A percentile compares a stretch with the other conserved stretches of the same genome.
These are phyloP conservation scores for Pseudochromis fuscus DNA, from an alignment of 2,797 vertebrate species.

Conservation along the genomic window DNA sequence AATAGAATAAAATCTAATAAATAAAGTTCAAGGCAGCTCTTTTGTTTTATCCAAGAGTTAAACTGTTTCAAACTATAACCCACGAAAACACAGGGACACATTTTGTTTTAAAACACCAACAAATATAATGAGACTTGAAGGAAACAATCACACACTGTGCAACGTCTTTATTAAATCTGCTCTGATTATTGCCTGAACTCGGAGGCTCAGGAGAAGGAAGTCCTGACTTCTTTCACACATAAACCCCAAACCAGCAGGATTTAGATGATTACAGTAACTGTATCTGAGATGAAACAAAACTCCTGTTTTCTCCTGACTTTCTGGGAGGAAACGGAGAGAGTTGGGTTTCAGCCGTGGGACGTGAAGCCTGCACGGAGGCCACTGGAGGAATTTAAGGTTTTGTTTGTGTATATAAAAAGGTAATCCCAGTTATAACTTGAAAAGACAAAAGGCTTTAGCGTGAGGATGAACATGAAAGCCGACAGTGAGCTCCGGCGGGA, in stretches of 20 bases:
- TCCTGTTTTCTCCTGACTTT: constrained; percentile 61
- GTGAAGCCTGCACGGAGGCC: constrained; percentile 21
- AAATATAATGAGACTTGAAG: too few species aligned
- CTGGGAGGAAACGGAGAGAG: constrained; percentile 43
- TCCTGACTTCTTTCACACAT: constrained; percentile 47
- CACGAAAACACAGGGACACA: background rate
- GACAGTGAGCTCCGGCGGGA: constrained; percentile 34
- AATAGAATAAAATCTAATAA: too few species aligned
- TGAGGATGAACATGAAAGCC: constrained; percentile 59
- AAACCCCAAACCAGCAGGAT: constrained; percentile 59
- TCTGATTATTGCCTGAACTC: constrained; percentile 37
- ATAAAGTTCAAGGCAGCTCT: too few species aligned
- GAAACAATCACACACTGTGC: background rate
- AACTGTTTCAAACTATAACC: background rate
- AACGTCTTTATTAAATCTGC: background rate
- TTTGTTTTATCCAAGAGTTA: background rate
- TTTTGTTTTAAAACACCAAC: too few species aligned
- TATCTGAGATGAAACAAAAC: constrained; percentile 70
- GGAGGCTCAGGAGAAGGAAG: constrained; percentile 39
- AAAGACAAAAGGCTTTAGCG: constrained; percentile 60
- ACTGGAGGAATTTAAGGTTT: constrained; percentile 59
- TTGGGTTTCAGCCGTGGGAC: constrained; percentile 56
- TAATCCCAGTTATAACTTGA: constrained; percentile 72
- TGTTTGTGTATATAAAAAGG: constrained; percentile 72
- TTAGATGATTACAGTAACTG: constrained; percentile 68